A percentile compares a stretch with the other conserved stretches of the same genome.
phyloP scores from a whole-genome alignment of 92 coral and sea anemone genomes.

The Micromussa lordhowensis region DNA sequence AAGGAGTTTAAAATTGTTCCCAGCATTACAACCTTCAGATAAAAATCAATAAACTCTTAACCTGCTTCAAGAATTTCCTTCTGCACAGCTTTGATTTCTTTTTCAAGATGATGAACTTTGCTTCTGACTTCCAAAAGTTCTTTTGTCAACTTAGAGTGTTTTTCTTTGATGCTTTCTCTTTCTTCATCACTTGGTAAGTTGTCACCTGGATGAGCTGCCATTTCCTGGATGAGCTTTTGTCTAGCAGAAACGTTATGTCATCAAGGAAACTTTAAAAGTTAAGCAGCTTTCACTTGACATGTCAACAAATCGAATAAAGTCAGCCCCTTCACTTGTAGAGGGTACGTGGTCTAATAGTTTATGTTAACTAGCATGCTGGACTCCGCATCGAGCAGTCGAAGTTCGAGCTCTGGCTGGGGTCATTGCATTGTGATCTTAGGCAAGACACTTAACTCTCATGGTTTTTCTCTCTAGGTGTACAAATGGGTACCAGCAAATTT shows the following conservation, averaged over 20 bases:
- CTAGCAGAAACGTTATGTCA: conserved; percentile 20
- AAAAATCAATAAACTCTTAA: neutral
- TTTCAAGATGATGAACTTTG: conserved; percentile 73
- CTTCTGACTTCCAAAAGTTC: conserved; percentile 69
- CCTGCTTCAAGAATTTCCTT: conserved; percentile 87
- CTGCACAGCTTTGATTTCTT: conserved; percentile 79
- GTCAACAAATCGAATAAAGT: no score
- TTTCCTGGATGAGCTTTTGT: conserved; percentile 67
- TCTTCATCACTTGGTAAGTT: conserved; percentile 45
- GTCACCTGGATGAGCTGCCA: conserved; percentile 34
- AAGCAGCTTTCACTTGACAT: neutral
- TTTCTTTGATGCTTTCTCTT: conserved; percentile 50
- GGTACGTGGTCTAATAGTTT: no score
- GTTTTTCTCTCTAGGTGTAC: no score
- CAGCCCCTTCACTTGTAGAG: no score
- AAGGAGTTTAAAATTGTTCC: no score
- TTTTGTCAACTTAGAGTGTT: conserved; percentile 48
- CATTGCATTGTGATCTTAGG: no score
- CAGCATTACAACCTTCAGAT: no score
- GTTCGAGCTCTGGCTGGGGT: no score
- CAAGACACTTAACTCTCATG: no score
- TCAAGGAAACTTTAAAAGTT: neutral
- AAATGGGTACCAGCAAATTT: no score
- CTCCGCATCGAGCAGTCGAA: no score
- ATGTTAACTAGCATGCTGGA: no score